Evolutionary conservation across 2,113 vertebrate genomes (phyloP).

Genomic region (Numida meleagris): DNA sequence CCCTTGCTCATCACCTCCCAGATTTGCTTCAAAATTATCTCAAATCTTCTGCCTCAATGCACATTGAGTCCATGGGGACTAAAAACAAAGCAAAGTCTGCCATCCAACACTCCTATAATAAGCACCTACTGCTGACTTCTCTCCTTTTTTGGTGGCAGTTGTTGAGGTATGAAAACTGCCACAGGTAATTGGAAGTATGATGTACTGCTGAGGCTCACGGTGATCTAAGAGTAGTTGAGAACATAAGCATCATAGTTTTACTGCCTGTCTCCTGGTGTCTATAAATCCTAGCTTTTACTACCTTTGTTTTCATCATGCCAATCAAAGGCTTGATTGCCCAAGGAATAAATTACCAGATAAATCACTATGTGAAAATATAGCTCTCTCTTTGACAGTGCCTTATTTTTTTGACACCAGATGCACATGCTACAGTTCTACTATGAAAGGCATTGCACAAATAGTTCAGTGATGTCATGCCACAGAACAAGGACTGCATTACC

Average conservation of each 20-base stretch:
- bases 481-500: neutral
- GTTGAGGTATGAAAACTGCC: slow-evolving; percentile 58
- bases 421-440: neutral
- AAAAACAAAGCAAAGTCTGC: slow-evolving; percentile 46
- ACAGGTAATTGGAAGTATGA: slow-evolving; percentile 69
- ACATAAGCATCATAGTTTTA: slow-evolving; percentile 34
- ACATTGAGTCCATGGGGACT: neutral
- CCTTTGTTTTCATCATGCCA: slow-evolving; percentile 55
- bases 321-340: slow-evolving; percentile 57
- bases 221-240: slow-evolving; percentile 35
- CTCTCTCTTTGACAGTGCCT: neutral
- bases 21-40: neutral
- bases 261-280: slow-evolving; percentile 38
- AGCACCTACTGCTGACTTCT: slow-evolving; percentile 44
- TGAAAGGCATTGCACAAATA: neutral
- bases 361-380: neutral
- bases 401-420: neutral
- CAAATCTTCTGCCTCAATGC: neutral
- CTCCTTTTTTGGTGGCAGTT: slow-evolving; percentile 50
- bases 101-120: neutral
- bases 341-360: slow-evolving; percentile 48
- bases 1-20: neutral
- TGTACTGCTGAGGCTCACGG: slow-evolving; percentile 36
- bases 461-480: neutral
- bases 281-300: slow-evolving; percentile 50